Evolutionary conservation across 2,888 invertebrate species (phyloP).

Genomic region (Acanthopleura granulata): DNA sequence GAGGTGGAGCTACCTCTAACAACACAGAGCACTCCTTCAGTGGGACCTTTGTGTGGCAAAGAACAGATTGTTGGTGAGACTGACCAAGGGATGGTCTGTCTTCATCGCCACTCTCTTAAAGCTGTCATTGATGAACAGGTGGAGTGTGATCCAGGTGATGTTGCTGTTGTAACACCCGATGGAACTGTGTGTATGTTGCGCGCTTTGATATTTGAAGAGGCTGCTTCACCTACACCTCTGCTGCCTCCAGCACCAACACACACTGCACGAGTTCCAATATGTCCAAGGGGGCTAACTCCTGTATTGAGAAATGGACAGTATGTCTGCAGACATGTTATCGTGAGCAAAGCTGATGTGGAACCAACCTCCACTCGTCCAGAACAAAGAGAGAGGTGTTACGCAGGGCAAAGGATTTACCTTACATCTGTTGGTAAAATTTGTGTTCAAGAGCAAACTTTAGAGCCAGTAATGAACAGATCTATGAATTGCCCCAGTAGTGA

Average conservation of each 20-base stretch:
- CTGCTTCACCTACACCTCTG: background rate
- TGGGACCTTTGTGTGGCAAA: background rate
- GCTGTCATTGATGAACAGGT: background rate
- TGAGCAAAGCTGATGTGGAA: background rate
- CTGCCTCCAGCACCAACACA: background rate
- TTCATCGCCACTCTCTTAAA: background rate
- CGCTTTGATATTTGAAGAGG: background rate
- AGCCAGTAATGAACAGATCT: constrained; percentile 1
- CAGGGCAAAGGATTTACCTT: background rate
- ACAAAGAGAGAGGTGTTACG: background rate
- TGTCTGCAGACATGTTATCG: background rate
- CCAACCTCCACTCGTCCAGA: background rate
- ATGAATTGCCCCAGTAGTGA: background rate
- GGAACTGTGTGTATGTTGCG: background rate
- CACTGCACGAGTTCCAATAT: background rate
- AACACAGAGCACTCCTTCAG: no score
- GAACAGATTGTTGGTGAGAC: background rate
- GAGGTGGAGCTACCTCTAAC: no score
- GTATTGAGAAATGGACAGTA: background rate
- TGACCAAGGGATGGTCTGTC: background rate
- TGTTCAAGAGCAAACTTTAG: background rate
- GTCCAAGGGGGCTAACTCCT: background rate
- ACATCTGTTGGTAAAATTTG: background rate
- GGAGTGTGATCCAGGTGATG: background rate
- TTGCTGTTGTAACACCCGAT: background rate